Percentiles rank a stretch among this genome's conserved stretches.
These are phyloP conservation scores for Monodelphis domestica DNA, from an alignment of 2,797 vertebrate species.

Conservation along the genomic window DNA sequence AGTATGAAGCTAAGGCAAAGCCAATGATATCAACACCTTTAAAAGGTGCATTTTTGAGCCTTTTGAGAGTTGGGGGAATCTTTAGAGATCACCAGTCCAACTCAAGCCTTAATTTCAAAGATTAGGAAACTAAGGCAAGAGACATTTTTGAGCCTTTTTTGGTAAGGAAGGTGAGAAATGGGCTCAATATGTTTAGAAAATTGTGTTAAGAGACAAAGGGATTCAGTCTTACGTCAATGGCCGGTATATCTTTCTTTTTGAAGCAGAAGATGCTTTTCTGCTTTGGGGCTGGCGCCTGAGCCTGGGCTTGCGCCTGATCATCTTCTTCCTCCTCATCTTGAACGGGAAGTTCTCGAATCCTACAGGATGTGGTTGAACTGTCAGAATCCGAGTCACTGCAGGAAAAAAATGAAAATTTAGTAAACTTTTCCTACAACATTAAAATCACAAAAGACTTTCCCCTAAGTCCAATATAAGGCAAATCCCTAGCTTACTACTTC, in stretches of 20 bases:
- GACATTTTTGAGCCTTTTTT: background rate
- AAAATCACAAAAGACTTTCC: constrained; percentile 23
- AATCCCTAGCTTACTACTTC: background rate
- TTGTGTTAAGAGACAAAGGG: background rate
- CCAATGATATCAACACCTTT: background rate
- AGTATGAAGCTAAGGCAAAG: background rate
- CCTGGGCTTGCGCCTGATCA: constrained; percentile 77
- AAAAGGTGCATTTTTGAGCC: background rate
- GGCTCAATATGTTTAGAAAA: background rate
- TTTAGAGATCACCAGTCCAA: constrained; percentile 28
- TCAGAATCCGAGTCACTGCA: constrained; percentile 89
- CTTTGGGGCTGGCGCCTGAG: constrained; percentile 81
- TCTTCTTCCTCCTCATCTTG: constrained; percentile 78
- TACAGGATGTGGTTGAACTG: constrained; percentile 79
- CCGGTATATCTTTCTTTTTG: constrained; percentile 90
- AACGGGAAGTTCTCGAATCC: background rate
- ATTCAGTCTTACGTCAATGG: constrained; percentile 87
- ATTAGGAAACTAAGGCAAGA: background rate
- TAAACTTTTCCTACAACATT: background rate
- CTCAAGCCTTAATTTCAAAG: constrained; percentile 7
- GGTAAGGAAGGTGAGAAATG: background rate
- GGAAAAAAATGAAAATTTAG: constrained; percentile 47
- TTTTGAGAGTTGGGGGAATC: background rate
- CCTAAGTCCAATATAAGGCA: background rate
- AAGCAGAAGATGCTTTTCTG: constrained; percentile 82